These are phyloP conservation scores for Oncopodura yosiiana DNA, from an alignment of 1,140 invertebrate species.

Conservation along the genomic window DNA sequence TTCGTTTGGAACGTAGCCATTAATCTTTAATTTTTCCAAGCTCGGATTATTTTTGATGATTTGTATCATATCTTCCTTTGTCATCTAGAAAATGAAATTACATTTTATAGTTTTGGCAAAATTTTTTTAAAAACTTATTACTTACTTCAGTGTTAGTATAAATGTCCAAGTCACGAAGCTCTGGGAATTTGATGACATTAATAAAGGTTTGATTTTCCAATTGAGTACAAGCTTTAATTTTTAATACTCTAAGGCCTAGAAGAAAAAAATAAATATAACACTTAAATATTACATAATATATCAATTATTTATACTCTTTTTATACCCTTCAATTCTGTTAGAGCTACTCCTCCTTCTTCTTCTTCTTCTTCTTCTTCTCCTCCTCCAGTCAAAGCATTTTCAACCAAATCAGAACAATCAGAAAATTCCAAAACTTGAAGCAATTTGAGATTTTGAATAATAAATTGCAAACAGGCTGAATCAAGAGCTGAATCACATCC, in stretches of 20 bases:
- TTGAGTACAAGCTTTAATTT: not conserved
- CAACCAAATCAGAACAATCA: conserved; percentile 6
- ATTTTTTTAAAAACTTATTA: not conserved
- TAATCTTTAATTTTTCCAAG: conserved; percentile 6
- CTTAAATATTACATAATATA: not conserved
- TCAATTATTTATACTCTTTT: not conserved
- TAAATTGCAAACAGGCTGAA: conserved; percentile 8
- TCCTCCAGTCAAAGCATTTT: conserved; percentile 6
- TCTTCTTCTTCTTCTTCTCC: not conserved
- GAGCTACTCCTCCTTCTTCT: too few relatives aligned
- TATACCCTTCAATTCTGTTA: conserved; percentile 9
- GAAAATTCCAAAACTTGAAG: conserved; percentile 12
- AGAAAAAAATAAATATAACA: not conserved
- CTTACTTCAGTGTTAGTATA: not conserved
- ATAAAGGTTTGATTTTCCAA: not conserved
- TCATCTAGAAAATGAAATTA: conserved; percentile 4
- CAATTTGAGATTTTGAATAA: not conserved
- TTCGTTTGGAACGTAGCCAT: not conserved
- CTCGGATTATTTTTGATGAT: conserved; percentile 11
- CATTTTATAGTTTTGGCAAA: not conserved
- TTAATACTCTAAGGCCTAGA: not conserved
- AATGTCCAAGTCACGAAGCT: not conserved
- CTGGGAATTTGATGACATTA: not conserved
- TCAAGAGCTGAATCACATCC: conserved; percentile 6
- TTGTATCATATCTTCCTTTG: conserved; percentile 3